Percentiles rank a stretch among this genome's conserved stretches.
Conservation (phyloP, 2,888 invertebrate species). For the Gonocerus acuteangulatus region DNA sequence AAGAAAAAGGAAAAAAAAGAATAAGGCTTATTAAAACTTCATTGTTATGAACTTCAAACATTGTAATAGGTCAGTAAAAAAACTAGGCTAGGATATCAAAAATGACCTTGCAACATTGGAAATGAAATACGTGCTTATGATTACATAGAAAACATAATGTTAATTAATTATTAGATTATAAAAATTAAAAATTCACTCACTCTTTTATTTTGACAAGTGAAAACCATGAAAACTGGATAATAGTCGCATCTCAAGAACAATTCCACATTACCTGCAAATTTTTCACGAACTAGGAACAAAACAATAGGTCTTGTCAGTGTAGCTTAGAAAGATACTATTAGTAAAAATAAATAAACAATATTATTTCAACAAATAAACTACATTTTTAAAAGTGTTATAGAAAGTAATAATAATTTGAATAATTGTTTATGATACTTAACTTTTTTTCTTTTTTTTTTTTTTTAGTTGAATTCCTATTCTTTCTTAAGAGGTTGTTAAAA, state of each 20-base stretch:
- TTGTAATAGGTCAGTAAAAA: neutral
- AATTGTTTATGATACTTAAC: no score
- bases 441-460: no score
- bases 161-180: neutral
- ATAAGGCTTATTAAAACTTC: neutral
- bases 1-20: no score
- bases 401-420: no score
- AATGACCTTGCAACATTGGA: conserved; percentile 23
- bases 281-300: neutral
- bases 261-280: neutral
- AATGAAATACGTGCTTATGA: neutral
- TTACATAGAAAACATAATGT: neutral
- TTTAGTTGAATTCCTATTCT: no score
- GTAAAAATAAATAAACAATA: no score
- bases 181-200: neutral
- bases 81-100: conserved; percentile 5
- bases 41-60: neutral
- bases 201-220: neutral
- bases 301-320: neutral
- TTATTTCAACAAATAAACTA: no score
- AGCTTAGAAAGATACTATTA: neutral
- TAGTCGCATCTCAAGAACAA: neutral
- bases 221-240: neutral
- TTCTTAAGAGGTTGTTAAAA: no score
- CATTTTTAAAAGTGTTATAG: no score